Percentiles rank a stretch among this genome's conserved stretches.
phyloP scores from a whole-genome alignment of 2,113 vertebrate genomes.

The Triplophysa dalaica region DNA sequence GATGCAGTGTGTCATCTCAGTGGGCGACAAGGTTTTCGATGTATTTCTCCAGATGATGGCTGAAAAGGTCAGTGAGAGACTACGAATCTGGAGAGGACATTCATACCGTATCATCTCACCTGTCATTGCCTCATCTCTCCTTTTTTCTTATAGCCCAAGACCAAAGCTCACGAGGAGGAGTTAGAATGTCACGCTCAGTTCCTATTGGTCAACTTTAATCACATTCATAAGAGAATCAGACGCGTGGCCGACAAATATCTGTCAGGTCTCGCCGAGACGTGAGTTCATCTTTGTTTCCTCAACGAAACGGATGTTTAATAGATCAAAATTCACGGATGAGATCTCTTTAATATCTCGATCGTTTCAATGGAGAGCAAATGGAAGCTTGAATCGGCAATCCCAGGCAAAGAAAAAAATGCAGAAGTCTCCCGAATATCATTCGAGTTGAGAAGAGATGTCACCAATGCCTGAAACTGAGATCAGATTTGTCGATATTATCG shows the following conservation, averaged over 20 bases:
- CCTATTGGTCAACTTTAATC: conserved; percentile 96
- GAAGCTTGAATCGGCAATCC: too few relatives aligned
- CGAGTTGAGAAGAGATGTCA: too few relatives aligned
- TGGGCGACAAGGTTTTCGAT: conserved; percentile 96
- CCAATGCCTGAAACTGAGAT: too few relatives aligned
- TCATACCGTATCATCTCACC: neutral
- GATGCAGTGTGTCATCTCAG: conserved; percentile 98
- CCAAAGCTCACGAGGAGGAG: conserved; percentile 94
- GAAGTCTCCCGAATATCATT: too few relatives aligned
- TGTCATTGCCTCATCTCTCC: neutral
- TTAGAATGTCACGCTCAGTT: conserved; percentile 95
- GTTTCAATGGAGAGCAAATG: too few relatives aligned
- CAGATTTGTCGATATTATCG: too few relatives aligned
- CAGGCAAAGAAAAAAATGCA: too few relatives aligned
- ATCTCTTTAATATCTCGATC: too few relatives aligned
- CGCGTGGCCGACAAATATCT: conserved; percentile 96
- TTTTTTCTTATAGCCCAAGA: conserved; percentile 81
- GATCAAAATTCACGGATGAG: too few relatives aligned
- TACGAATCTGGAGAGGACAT: too few relatives aligned
- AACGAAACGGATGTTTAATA: too few relatives aligned
- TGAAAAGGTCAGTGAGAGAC: conserved; percentile 81
- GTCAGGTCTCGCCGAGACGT: conserved; percentile 96
- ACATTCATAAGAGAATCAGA: conserved; percentile 96
- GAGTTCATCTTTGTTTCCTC: conserved; percentile 54
- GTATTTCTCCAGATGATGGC: conserved; percentile 98